phyloP scores from a whole-genome alignment of 2,113 vertebrate species.

The Vulpes ferrilata region DNA sequence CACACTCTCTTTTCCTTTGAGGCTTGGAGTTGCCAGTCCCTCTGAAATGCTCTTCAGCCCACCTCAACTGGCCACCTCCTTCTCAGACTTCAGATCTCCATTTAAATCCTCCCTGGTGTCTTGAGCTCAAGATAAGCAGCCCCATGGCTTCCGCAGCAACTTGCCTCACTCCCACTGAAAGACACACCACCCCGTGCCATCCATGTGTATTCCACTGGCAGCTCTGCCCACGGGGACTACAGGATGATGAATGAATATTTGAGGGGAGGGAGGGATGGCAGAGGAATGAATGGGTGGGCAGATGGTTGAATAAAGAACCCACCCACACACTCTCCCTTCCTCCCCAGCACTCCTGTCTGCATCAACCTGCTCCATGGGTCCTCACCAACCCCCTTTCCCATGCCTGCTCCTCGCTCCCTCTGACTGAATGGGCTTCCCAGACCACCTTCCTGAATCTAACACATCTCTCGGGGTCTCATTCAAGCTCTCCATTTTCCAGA shows the following conservation, averaged over 20 bases:
- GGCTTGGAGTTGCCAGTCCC: not conserved
- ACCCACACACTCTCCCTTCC: not conserved
- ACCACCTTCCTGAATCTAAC: not conserved
- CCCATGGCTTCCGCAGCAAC: not conserved
- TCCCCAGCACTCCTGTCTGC: not conserved
- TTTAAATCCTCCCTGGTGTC: not conserved
- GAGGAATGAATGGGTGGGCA: not conserved
- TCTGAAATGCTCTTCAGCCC: not conserved
- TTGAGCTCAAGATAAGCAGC: not conserved
- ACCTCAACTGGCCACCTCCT: not conserved
- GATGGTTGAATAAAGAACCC: not conserved
- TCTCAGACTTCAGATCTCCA: not conserved
- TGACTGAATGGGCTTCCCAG: not conserved
- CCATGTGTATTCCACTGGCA: not conserved
- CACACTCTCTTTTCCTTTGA: not conserved
- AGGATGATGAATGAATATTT: not conserved
- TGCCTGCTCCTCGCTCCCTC: not conserved
- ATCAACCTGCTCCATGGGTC: not conserved
- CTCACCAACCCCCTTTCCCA: not conserved
- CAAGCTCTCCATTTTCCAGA: constrained; percentile 1
- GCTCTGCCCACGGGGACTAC: not conserved
- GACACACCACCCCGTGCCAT: not conserved
- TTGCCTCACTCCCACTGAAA: not conserved
- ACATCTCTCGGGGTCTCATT: not conserved
- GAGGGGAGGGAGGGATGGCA: not conserved